phyloP scores from a whole-genome alignment of 2,888 invertebrate species.

The Oscheius onirici region DNA sequence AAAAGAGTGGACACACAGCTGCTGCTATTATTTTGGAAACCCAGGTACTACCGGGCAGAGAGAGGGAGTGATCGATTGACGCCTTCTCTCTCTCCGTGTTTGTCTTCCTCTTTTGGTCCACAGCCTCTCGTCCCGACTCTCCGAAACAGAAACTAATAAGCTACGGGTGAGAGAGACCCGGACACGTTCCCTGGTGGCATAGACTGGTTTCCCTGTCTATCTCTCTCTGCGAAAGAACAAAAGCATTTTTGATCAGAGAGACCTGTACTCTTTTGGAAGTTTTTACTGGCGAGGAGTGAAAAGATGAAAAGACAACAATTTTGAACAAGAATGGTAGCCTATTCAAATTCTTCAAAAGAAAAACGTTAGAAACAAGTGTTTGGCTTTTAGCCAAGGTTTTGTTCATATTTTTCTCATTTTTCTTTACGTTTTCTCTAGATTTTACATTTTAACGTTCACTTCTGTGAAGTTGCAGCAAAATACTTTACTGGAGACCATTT shows the following conservation, averaged over 20 bases:
- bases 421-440: too few species aligned
- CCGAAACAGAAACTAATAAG: neutral
- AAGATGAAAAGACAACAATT: too few species aligned
- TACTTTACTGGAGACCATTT: too few species aligned
- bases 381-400: too few species aligned
- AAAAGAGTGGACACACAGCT: neutral
- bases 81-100: neutral
- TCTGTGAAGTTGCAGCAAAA: too few species aligned
- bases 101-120: neutral
- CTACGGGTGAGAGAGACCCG: neutral
- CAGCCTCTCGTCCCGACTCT: neutral
- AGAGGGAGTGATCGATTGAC: constrained; percentile 13
- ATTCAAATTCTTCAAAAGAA: too few species aligned
- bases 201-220: neutral
- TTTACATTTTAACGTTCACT: too few species aligned
- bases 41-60: constrained; percentile 3
- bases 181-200: neutral
- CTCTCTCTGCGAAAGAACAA: neutral
- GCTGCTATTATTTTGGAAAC: neutral
- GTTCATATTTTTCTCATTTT: too few species aligned
- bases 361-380: too few species aligned
- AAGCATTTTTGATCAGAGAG: too few species aligned
- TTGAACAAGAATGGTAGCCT: too few species aligned
- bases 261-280: neutral
- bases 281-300: neutral